A percentile compares a stretch with the other conserved stretches of the same genome.
phyloP scores from a whole-genome alignment of 2,113 vertebrate species.

The Galeopterus variegatus region DNA sequence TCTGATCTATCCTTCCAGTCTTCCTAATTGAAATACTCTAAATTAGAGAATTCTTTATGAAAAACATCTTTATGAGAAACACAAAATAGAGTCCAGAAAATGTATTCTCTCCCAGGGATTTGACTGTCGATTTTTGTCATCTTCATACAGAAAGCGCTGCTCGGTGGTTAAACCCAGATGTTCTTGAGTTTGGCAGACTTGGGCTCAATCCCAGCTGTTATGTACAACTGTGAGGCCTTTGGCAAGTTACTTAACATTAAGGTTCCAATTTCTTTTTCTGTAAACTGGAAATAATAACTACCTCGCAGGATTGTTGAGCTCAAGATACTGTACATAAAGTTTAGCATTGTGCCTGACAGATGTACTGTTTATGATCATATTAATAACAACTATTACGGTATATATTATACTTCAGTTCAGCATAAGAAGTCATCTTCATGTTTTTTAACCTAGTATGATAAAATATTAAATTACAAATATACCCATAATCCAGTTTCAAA shows the following conservation, averaged over 20 bases:
- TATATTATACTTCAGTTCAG: background rate
- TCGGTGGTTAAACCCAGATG: background rate
- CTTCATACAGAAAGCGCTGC: background rate
- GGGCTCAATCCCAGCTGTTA: background rate
- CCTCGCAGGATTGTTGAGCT: background rate
- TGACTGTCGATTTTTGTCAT: background rate
- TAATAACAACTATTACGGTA: background rate
- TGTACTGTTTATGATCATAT: background rate
- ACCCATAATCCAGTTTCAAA: constrained; percentile 1
- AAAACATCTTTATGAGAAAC: background rate
- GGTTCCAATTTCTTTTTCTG: background rate
- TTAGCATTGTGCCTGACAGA: background rate
- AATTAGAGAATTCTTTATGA: background rate
- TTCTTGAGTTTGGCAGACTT: background rate
- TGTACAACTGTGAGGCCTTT: background rate
- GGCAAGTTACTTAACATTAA: background rate
- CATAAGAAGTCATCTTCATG: background rate
- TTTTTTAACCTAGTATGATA: background rate
- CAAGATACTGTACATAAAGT: background rate
- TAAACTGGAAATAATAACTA: background rate
- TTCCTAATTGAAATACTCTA: background rate
- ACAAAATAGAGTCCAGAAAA: background rate
- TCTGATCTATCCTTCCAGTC: background rate
- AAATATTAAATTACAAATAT: constrained; percentile 10
- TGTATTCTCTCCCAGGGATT: background rate